A percentile compares a stretch with the other conserved stretches of the same genome.
phyloP scores from a whole-genome alignment of 2,797 vertebrate genomes.

The Atherinosoma microstoma region DNA sequence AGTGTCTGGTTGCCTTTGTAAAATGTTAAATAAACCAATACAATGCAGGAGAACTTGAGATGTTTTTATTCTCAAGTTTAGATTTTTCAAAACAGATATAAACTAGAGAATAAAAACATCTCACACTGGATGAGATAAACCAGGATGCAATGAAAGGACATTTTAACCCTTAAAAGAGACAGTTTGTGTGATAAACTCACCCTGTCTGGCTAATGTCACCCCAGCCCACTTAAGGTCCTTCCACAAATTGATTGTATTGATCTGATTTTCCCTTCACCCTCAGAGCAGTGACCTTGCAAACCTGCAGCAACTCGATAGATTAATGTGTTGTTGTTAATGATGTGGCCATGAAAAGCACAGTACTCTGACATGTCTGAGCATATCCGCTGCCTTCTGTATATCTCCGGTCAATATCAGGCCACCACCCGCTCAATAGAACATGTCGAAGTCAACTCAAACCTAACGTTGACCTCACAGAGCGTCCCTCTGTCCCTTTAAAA shows the following conservation, averaged over 20 bases:
- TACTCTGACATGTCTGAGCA: slow-evolving; percentile 27
- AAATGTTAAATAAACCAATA: not conserved
- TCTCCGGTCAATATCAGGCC: slow-evolving; percentile 32
- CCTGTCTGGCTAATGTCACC: not conserved
- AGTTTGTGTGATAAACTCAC: not conserved
- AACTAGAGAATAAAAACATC: not conserved
- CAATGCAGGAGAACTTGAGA: not conserved
- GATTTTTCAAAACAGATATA: not conserved
- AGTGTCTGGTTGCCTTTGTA: not conserved
- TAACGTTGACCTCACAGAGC: slow-evolving; percentile 1
- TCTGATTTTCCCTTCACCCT: slow-evolving; percentile 7
- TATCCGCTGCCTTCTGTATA: not conserved
- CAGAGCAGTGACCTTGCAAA: slow-evolving; percentile 9
- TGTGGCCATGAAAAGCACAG: slow-evolving; percentile 19
- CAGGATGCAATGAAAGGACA: not conserved
- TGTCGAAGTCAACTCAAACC: not conserved
- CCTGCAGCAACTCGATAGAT: slow-evolving; percentile 12
- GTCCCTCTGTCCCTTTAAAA: not conserved
- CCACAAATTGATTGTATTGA: slow-evolving; percentile 47
- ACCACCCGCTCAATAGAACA: slow-evolving; percentile 15
- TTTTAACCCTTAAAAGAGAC: not conserved
- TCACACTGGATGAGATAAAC: not conserved
- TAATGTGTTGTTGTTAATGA: slow-evolving; percentile 38
- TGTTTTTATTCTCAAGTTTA: too few relatives aligned
- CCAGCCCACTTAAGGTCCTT: not conserved